Evolutionary conservation across 2,888 invertebrate species (phyloP).

Genomic region (Lobophora halterata): DNA sequence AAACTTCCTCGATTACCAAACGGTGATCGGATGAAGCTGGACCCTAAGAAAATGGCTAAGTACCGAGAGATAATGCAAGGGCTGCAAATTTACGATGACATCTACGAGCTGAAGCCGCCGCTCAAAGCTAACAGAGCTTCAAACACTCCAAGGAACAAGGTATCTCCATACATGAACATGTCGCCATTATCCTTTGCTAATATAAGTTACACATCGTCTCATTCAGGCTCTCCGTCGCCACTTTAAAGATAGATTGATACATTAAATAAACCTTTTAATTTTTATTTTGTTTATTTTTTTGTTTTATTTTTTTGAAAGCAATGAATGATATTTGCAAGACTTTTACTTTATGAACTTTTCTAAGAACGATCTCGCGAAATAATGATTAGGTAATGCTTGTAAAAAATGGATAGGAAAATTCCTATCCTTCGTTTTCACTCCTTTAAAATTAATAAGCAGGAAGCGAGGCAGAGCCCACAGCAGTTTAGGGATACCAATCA

Average conservation of each 20-base stretch:
- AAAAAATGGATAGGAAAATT: too few relatives aligned
- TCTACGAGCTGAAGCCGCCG: conserved; percentile 47
- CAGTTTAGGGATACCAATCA: too few relatives aligned
- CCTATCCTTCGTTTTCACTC: too few relatives aligned
- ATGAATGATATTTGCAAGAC: too few relatives aligned
- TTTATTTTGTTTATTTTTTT: conserved; percentile 1
- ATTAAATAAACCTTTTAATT: background rate
- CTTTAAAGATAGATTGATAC: background rate
- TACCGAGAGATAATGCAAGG: conserved; percentile 65
- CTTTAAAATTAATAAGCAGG: too few relatives aligned
- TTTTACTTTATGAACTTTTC: too few relatives aligned
- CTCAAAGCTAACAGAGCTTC: conserved; percentile 60
- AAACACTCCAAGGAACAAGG: conserved; percentile 52
- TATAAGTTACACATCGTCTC: conserved; percentile 21
- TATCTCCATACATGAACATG: conserved; percentile 36
- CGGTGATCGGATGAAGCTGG: conserved; percentile 31
- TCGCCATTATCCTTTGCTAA: conserved; percentile 26
- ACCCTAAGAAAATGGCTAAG: conserved; percentile 48
- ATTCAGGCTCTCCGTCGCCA: conserved; percentile 4
- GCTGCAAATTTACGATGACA: conserved; percentile 53
- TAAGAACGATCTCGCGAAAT: too few relatives aligned
- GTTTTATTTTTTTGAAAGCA: conserved; percentile 1
- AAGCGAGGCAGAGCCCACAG: too few relatives aligned
- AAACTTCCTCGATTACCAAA: conserved; percentile 22
- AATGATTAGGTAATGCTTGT: too few relatives aligned